Evolutionary conservation across 2,888 invertebrate species (phyloP), one percentile per base, ranked within the genome.

Genomic region (Agelastica alni): DNA sequence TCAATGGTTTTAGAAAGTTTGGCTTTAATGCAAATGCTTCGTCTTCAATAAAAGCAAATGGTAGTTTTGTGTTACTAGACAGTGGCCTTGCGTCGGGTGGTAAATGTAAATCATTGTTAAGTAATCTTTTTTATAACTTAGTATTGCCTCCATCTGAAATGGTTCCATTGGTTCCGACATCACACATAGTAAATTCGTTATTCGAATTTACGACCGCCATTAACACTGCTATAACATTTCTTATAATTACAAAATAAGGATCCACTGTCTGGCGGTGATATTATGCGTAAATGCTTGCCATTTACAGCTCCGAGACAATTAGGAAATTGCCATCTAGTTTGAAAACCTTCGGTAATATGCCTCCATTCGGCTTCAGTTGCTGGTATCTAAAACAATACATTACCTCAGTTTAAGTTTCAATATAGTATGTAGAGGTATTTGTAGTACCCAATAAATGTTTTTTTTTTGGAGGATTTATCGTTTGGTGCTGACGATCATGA

Each of bases 341-440:
- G 26, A 42, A 42, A 42, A 10, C 22, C 26, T 16, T 42, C 42
- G 10, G 28, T 10, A 22, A 42, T 22, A 26, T 39, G 10, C 6
- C 17, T 39, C 17, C 39, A 39, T 42, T 42, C 26, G 12, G 10
- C 2, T 26, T 20, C 26, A 42, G 13, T 42, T 26, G 22, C 5
- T 42, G 26, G 42, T 12, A 42, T 22, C 42, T 42, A 26, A 17
- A 42, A 42, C 17, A 42, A 26, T 30, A 30, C 30, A 30, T 30
- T n/a, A 30, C 30, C 30, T 30, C 30, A 30, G 30, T 30, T 30
- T 30, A 30, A 5, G n/a, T 30, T 30, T 3, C 30, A 30, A 30
- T 30, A 30, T 22, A 22, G 7, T 5, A 22, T 22, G 4, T 22
- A 22, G 7, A 22, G 4, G 4, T 22, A 22, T 22, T 4, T 22